Base-by-base conservation (phyloP, 2,888 invertebrate genomes). In the Asteroscopus sphinx region DNA sequence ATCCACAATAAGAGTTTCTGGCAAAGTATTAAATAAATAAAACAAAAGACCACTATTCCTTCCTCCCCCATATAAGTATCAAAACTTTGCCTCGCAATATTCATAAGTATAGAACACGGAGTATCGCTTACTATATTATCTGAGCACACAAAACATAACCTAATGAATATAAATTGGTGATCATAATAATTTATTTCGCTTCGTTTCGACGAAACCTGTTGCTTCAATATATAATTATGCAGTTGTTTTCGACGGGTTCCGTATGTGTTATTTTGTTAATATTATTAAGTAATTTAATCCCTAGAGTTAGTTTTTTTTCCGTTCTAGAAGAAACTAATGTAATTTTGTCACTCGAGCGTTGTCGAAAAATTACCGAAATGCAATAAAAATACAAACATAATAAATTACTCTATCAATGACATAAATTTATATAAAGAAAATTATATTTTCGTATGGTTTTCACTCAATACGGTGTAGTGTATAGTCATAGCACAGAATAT, bases 161-260 rank as follows among this genome's bases (percentile, higher is more conserved):
- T 68, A 76, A 73, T 73, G 73, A 73, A 76, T 74, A 75, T 73
- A 67, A 76, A 76, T 75, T 60, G 73, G 68, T 76, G 58, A 73
- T 70, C 53, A 67, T 64, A 70, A 76, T 68, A 73, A 75, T 75
- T 68, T 76, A 73, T 75, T 67, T 61, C 49, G 44, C 41, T 62
- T 55, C 41, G 52, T 70, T 61, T 51, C 45, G 11, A 21, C 3
- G 7, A 42, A 39, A 75, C 74, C 68, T 75, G 74, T 75, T 75
- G 74, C 77, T 64, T 67, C 32, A 16, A 41, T 52, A 44, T 42
- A 28, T n/a, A n/a, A n/a, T n/a, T 30, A 57, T 68, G 76, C 76
- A 73, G 52, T 55, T 68, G 49, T 48, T 26, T 16, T 40, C 21
- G 13, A 54, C 40, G 6, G 12, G 8, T 25, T 52, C 9, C n/a